Evolutionary conservation across 2,797 vertebrate species (phyloP).

Genomic region (Sebastes ruberrimus): DNA sequence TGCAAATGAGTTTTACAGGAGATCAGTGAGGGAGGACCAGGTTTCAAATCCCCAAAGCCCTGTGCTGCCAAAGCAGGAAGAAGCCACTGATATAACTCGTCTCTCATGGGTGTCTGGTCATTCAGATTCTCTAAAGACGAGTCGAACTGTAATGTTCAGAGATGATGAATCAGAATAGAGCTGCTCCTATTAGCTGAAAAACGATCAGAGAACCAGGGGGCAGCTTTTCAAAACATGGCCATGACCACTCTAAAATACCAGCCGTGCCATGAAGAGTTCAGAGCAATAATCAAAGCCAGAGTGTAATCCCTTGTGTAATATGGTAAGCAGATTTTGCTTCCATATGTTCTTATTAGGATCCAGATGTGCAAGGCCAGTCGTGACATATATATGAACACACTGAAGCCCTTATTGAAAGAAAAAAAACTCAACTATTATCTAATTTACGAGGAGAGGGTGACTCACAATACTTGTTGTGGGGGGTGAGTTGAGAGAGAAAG

Average conservation of each 20-base stretch:
- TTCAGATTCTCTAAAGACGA: constrained; percentile 12
- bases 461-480: constrained; percentile 1
- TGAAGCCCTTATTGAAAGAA: constrained; percentile 31
- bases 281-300: constrained; percentile 51
- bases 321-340: constrained; percentile 56
- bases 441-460: constrained; percentile 26
- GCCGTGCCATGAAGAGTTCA: constrained; percentile 32
- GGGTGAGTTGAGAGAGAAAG: not conserved
- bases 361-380: constrained; percentile 62
- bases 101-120: constrained; percentile 32
- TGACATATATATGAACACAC: constrained; percentile 38
- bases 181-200: not conserved
- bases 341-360: constrained; percentile 64
- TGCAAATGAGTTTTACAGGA: constrained; percentile 62
- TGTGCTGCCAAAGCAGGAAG: constrained; percentile 55
- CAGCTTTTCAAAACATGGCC: constrained; percentile 34
- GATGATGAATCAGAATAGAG: constrained; percentile 3
- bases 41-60: constrained; percentile 56
- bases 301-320: constrained; percentile 52
- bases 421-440: constrained; percentile 29
- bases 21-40: constrained; percentile 43
- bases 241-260: constrained; percentile 36
- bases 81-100: constrained; percentile 31
- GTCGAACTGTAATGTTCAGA: not conserved
- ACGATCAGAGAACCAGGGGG: not conserved